Conservation (phyloP, 2,113 vertebrate genomes). For the Poeciliopsis prolifica region DNA sequence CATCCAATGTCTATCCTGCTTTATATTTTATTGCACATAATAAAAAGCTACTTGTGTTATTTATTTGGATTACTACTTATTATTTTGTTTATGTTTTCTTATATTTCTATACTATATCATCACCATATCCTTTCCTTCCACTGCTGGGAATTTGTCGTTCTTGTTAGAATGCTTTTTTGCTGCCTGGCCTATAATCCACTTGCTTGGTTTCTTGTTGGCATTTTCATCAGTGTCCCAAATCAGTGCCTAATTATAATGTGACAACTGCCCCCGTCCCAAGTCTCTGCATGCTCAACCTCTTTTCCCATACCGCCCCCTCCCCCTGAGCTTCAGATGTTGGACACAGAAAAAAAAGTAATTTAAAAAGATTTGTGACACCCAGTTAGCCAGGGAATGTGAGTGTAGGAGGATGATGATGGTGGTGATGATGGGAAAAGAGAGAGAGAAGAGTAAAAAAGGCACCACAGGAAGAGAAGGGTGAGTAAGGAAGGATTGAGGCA, state of each 20-base stretch:
- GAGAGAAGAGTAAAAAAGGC: background rate
- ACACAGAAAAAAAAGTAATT: slow-evolving; percentile 40
- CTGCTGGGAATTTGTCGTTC: slow-evolving; percentile 30
- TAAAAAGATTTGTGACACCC: slow-evolving; percentile 42
- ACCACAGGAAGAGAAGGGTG: slow-evolving; percentile 3
- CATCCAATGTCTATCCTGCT: background rate
- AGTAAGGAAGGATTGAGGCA: slow-evolving; percentile 22
- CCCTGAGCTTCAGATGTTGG: slow-evolving; percentile 30
- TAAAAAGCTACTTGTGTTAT: background rate
- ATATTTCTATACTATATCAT: background rate
- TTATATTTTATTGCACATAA: background rate
- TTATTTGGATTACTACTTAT: background rate
- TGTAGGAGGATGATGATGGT: background rate
- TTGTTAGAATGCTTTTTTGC: slow-evolving; percentile 51
- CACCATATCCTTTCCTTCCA: slow-evolving; percentile 8
- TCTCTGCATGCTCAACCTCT: background rate
- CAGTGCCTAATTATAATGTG: slow-evolving; percentile 74
- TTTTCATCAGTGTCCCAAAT: slow-evolving; percentile 73
- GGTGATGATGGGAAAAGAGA: background rate
- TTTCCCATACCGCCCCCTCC: background rate
- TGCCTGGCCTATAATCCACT: slow-evolving; percentile 51
- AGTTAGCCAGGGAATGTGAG: background rate
- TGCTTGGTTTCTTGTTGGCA: slow-evolving; percentile 54
- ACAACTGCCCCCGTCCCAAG: slow-evolving; percentile 18
- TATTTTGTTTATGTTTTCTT: background rate